Evolutionary conservation across 1,140 invertebrate genomes (phyloP).

Genomic region (Melanaphis sacchari): DNA sequence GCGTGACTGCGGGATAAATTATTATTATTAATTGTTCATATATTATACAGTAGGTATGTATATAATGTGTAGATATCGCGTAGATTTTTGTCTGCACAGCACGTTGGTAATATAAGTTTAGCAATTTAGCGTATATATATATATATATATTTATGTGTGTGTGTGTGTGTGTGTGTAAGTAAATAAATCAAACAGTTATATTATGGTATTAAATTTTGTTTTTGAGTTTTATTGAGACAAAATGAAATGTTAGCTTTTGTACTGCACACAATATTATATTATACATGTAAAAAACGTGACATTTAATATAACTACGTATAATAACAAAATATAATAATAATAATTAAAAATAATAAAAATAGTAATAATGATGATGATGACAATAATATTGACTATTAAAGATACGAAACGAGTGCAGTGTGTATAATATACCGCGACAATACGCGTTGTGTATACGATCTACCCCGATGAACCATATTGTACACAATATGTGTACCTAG

Average conservation of each 20-base stretch:
- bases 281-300: background rate
- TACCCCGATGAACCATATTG: background rate
- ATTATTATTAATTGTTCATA: background rate
- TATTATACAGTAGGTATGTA: background rate
- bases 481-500: background rate
- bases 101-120: background rate
- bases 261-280: background rate
- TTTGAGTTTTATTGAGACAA: background rate
- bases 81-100: background rate
- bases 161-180: background rate
- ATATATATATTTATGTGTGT: too few relatives aligned
- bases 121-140: background rate
- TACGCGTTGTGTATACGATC: too few relatives aligned
- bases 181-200: background rate
- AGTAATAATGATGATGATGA: background rate
- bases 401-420: background rate
- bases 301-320: background rate
- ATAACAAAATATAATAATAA: background rate
- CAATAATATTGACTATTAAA: background rate
- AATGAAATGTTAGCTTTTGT: background rate
- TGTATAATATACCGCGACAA: background rate
- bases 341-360: background rate
- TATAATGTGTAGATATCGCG: background rate
- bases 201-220: slow-evolving; percentile 17
- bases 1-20: background rate